Evolutionary conservation across 2,888 invertebrate genomes (phyloP).

Genomic region (Beris chalybata): DNA sequence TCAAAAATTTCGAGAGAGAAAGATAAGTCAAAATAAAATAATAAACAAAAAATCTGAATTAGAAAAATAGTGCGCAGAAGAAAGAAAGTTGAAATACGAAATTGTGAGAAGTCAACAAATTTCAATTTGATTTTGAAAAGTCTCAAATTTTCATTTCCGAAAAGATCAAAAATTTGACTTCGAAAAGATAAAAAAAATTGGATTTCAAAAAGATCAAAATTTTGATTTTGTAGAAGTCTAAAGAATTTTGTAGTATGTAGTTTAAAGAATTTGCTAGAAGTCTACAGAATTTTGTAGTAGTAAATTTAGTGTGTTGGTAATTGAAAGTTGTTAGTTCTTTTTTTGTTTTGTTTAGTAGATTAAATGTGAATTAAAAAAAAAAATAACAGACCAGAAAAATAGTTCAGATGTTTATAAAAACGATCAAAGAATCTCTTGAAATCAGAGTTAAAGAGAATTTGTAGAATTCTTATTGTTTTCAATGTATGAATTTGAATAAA

Average conservation of each 20-base stretch:
- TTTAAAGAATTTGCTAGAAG: no score
- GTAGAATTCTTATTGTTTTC: no score
- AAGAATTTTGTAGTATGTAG: no score
- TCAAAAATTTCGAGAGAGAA: neutral
- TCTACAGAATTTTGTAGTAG: no score
- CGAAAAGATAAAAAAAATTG: no score
- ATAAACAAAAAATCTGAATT: slow-evolving; percentile 13
- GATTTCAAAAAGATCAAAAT: no score
- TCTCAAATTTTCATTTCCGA: neutral
- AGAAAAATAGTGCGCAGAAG: slow-evolving; percentile 27
- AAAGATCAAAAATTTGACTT: no score
- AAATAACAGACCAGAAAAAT: neutral
- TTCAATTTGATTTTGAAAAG: neutral
- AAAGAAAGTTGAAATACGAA: slow-evolving; percentile 9
- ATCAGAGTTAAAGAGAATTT: neutral
- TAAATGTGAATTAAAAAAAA: neutral
- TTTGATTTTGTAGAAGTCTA: no score
- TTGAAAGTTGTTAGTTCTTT: no score
- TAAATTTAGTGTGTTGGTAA: no score
- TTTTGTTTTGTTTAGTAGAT: no score
- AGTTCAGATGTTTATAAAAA: slow-evolving; percentile 4
- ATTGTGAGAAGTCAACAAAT: slow-evolving; percentile 10
- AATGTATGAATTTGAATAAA: neutral
- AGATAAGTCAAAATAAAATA: neutral
- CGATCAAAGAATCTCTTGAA: slow-evolving; percentile 31